These are phyloP conservation scores for Chlorops oryzae DNA, from an alignment of 1,140 invertebrate species.

Conservation along the genomic window DNA sequence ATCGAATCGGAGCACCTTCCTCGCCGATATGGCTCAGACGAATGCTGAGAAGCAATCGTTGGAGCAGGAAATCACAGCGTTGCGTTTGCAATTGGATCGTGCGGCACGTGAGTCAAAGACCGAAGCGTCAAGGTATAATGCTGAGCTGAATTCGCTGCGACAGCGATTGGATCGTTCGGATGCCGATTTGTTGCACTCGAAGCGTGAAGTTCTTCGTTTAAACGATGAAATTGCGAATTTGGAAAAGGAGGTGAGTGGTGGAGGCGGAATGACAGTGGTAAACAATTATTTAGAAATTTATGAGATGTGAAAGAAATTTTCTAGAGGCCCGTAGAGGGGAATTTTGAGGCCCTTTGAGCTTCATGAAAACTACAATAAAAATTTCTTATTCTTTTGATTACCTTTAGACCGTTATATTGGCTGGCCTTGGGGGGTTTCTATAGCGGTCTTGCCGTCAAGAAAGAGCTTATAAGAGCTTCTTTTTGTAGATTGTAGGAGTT, in stretches of 20 bases:
- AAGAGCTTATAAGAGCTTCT: no score
- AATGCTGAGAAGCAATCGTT: conserved; percentile 67
- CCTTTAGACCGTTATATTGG: not conserved
- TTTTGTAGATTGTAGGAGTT: no score
- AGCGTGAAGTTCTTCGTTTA: conserved; percentile 67
- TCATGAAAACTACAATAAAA: no score
- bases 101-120: conserved; percentile 66
- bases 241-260: conserved; percentile 64
- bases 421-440: no score
- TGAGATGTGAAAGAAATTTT: no score
- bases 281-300: no score
- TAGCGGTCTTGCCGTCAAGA: no score
- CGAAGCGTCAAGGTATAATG: conserved; percentile 64
- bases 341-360: no score
- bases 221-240: conserved; percentile 67
- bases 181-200: conserved; percentile 67
- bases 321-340: no score
- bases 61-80: conserved; percentile 67
- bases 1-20: conserved; percentile 65
- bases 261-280: no score
- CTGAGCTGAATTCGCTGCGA: conserved; percentile 69
- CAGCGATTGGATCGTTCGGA: conserved; percentile 71
- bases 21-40: conserved; percentile 66
- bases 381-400: not conserved
- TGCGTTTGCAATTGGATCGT: conserved; percentile 58